phyloP scores from a whole-genome alignment of 2,888 invertebrate species.

The Cephus runcator region DNA sequence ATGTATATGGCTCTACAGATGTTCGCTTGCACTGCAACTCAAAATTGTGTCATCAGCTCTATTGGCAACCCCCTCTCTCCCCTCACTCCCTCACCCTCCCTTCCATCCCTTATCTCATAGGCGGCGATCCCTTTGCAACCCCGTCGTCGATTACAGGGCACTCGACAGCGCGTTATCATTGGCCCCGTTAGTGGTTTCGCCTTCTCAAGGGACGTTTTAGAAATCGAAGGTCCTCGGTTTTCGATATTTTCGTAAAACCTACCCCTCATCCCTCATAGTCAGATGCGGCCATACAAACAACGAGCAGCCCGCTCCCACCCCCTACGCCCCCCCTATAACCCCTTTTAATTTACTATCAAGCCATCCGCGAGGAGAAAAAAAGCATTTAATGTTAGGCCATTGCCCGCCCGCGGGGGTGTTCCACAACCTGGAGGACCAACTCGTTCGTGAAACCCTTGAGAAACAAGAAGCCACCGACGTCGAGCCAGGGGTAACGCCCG shows the following conservation, averaged over 20 bases:
- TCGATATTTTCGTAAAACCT: not conserved
- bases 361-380: not conserved
- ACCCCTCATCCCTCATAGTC: not conserved
- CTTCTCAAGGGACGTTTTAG: not conserved
- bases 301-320: not conserved
- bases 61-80: not conserved
- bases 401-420: not conserved
- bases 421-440: not conserved
- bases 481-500: not conserved
- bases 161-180: not conserved
- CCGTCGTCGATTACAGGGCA: not conserved
- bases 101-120: not conserved
- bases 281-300: too few species aligned
- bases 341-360: not conserved
- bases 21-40: conserved; percentile 66
- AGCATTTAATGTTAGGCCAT: not conserved
- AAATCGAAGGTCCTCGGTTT: not conserved
- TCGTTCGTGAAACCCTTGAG: not conserved
- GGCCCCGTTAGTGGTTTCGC: not conserved
- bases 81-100: conserved; percentile 1
- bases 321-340: not conserved
- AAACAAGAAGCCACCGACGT: not conserved
- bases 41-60: conserved; percentile 57
- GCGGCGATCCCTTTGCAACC: not conserved
- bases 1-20: conserved; percentile 66